These are phyloP conservation scores for Plectropomus leopardus DNA, from an alignment of 2,113 vertebrate genomes.

Conservation along the genomic window DNA sequence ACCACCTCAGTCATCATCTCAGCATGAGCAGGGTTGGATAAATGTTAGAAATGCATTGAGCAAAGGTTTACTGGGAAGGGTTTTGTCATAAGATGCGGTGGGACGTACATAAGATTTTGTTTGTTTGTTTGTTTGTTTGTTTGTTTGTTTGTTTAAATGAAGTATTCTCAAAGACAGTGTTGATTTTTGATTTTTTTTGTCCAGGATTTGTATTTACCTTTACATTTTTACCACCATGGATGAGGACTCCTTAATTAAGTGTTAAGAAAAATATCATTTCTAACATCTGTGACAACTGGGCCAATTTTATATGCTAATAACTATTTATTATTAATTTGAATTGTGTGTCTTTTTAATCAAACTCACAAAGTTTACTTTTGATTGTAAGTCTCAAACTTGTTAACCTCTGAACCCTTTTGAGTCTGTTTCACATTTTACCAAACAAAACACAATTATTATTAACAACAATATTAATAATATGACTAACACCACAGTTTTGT, in stretches of 20 bases:
- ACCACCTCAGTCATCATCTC: slow-evolving; percentile 1
- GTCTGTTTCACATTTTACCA: not conserved
- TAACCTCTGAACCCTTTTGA: not conserved
- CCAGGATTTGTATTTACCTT: not conserved
- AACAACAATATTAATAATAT: not conserved
- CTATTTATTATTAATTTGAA: not conserved
- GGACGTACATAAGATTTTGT: too few relatives aligned
- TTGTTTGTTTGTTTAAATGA: too few relatives aligned
- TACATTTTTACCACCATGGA: not conserved
- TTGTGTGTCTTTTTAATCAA: not conserved
- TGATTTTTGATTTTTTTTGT: not conserved
- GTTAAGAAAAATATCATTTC: too few relatives aligned
- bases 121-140: too few relatives aligned
- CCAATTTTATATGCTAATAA: not conserved
- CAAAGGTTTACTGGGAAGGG: not conserved
- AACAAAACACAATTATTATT: not conserved
- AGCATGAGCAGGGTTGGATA: slow-evolving; percentile 37
- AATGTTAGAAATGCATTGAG: not conserved
- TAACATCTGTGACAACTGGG: too few relatives aligned
- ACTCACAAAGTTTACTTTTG: not conserved
- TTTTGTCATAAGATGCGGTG: too few relatives aligned
- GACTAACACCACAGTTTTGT: not conserved
- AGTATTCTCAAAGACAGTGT: too few relatives aligned
- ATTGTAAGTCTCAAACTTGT: not conserved
- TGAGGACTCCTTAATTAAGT: too few relatives aligned